A percentile compares a stretch with the other conserved stretches of the same genome.
Evolutionary conservation across 2,888 invertebrate species (phyloP).

Genomic region (Reticulitermes lucifugus): DNA sequence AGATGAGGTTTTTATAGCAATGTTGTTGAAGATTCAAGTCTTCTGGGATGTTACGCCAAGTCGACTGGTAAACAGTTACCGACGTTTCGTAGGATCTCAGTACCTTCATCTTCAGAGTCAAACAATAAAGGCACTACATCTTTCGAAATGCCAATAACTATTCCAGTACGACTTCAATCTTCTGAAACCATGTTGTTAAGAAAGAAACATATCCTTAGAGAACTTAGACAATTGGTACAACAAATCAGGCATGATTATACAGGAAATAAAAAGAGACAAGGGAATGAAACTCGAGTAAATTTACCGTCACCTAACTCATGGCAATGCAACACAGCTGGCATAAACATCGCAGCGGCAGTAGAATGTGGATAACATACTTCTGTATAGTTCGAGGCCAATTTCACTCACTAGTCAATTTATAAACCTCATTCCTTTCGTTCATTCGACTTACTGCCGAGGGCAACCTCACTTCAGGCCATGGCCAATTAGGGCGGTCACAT

Average conservation of each 20-base stretch:
- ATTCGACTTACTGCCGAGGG: not conserved
- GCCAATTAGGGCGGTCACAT: constrained; percentile 33
- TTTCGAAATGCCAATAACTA: no score
- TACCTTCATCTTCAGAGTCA: no score
- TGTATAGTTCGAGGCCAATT: not conserved
- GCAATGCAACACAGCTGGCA: not conserved
- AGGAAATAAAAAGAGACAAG: not conserved
- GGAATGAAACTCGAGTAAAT: not conserved
- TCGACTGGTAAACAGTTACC: no score
- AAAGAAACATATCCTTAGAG: not conserved
- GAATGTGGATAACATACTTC: not conserved
- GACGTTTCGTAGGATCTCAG: no score
- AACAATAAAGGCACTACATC: no score
- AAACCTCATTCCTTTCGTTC: constrained; percentile 14
- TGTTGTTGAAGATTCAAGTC: no score
- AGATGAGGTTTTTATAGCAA: no score
- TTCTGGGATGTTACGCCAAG: no score
- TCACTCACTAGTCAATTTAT: constrained; percentile 16
- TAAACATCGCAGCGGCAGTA: not conserved
- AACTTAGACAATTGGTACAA: not conserved
- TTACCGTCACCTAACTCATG: not conserved
- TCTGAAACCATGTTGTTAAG: no score
- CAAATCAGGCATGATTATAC: constrained; percentile 4
- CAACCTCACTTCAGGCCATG: constrained; percentile 31
- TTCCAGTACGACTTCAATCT: no score